phyloP scores from a whole-genome alignment of 2,113 vertebrate species.

The Vombatus ursinus region DNA sequence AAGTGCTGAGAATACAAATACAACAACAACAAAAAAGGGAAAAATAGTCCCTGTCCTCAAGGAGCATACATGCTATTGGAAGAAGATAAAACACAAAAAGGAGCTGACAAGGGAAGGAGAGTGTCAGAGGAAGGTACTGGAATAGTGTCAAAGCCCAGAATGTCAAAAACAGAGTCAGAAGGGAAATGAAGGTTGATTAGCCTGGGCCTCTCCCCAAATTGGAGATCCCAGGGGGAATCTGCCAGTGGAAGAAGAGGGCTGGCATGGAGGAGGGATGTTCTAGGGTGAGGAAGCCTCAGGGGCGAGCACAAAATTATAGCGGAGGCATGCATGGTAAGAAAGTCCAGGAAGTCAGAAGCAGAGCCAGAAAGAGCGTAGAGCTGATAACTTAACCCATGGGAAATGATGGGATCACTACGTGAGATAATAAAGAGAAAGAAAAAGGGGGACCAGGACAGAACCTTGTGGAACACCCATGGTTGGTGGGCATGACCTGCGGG shows the following conservation, averaged over 20 bases:
- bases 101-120: not conserved
- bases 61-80: not conserved
- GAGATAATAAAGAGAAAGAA: not conserved
- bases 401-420: not conserved
- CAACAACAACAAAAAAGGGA: not conserved
- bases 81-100: not conserved
- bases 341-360: not conserved
- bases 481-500: not conserved
- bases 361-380: not conserved
- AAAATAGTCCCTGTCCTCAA: not conserved
- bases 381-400: not conserved
- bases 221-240: not conserved
- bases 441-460: not conserved
- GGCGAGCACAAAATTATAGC: not conserved
- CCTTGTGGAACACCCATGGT: not conserved
- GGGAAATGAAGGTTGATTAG: not conserved
- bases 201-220: not conserved
- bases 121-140: not conserved
- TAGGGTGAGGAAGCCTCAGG: not conserved
- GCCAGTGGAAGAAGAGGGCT: not conserved
- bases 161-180: not conserved
- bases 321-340: not conserved
- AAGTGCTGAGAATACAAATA: not conserved
- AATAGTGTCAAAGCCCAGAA: not conserved
- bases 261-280: not conserved